Evolutionary conservation across 2,113 vertebrate species (phyloP).

Genomic region (Ciconia boyciana): DNA sequence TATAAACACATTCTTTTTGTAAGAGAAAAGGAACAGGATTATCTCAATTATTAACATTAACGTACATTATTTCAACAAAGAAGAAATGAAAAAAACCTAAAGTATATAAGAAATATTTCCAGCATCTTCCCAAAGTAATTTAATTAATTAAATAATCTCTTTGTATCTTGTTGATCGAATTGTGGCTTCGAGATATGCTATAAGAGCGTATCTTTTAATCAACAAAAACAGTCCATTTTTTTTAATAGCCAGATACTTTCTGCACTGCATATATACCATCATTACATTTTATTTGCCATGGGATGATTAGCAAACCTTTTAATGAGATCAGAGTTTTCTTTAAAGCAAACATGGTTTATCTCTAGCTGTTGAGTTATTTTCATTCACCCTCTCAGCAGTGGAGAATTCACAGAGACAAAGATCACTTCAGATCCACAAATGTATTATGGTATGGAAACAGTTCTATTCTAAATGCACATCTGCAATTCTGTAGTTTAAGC

Average conservation of each 20-base stretch:
- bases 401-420: conserved; percentile 51
- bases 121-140: not conserved
- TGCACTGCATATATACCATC: not conserved
- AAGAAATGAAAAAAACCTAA: not conserved
- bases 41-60: not conserved
- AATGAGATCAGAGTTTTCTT: conserved; percentile 39
- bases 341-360: conserved; percentile 3
- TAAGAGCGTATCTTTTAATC: not conserved
- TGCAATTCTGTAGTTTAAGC: conserved; percentile 20
- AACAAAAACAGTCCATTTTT: not conserved
- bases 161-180: not conserved
- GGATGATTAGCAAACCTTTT: conserved; percentile 50
- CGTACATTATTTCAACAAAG: not conserved
- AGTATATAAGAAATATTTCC: not conserved
- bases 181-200: not conserved
- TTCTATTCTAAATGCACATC: not conserved
- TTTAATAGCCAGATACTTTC: not conserved
- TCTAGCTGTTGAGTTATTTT: conserved; percentile 49
- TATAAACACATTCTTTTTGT: not conserved
- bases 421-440: conserved; percentile 33
- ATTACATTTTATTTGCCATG: conserved; percentile 31
- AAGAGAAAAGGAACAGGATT: not conserved
- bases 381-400: conserved; percentile 25
- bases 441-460: not conserved
- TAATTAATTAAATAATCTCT: not conserved